Percentiles rank a stretch among this genome's conserved stretches.
phyloP scores from a whole-genome alignment of 2,888 invertebrate genomes.

The Microchrysa polita region DNA sequence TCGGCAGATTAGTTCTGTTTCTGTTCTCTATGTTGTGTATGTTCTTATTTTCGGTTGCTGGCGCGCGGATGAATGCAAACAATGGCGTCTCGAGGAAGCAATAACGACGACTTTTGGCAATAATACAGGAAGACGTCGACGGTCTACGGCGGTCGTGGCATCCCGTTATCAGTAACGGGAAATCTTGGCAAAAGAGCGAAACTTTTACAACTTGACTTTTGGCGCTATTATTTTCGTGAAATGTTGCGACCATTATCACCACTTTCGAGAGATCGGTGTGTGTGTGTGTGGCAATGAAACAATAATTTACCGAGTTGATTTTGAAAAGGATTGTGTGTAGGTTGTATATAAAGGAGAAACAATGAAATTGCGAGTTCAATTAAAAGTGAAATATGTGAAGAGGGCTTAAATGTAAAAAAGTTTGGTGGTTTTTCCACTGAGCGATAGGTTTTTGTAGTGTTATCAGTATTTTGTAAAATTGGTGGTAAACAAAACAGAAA shows the following conservation, averaged over 20 bases:
- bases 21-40: too few species aligned
- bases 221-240: slow-evolving; percentile 2
- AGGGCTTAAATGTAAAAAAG: too few species aligned
- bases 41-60: too few species aligned
- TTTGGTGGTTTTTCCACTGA: too few species aligned
- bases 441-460: too few species aligned
- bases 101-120: slow-evolving; percentile 13
- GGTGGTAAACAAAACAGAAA: too few species aligned
- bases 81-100: background rate
- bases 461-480: too few species aligned
- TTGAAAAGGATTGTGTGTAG: background rate
- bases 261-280: too few species aligned
- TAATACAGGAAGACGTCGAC: too few species aligned
- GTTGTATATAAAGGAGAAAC: too few species aligned
- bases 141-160: too few species aligned
- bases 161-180: slow-evolving; percentile 12
- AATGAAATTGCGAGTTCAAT: background rate
- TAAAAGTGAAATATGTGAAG: too few species aligned
- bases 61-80: slow-evolving; percentile 1
- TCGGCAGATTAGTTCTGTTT: slow-evolving; percentile 43
- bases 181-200: background rate
- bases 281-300: background rate
- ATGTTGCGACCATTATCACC: slow-evolving; percentile 20
- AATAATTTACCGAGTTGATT: background rate
- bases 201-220: slow-evolving; percentile 11